phyloP scores from a whole-genome alignment of 2,113 vertebrate species.

The Dendrocopos noguchii region DNA sequence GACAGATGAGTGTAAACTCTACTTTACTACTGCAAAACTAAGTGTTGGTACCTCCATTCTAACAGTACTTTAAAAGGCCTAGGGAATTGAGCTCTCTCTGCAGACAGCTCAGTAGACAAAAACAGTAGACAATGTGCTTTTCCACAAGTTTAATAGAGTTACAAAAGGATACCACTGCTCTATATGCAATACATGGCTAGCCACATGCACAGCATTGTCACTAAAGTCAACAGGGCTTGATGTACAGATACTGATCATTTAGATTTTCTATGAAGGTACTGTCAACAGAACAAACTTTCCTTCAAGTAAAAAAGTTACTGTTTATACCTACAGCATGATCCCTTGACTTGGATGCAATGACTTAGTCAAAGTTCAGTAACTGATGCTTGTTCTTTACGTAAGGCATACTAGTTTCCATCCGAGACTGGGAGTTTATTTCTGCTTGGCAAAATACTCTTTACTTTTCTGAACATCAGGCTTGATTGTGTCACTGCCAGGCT shows the following conservation, averaged over 20 bases:
- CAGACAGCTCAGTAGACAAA: background rate
- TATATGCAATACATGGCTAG: conserved; percentile 45
- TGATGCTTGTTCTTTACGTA: conserved; percentile 49
- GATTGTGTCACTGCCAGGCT: conserved; percentile 97
- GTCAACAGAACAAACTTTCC: conserved; percentile 42
- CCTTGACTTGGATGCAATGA: conserved; percentile 49
- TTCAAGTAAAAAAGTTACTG: conserved; percentile 66
- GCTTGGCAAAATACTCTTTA: conserved; percentile 97
- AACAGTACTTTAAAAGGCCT: background rate
- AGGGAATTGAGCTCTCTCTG: background rate
- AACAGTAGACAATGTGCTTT: conserved; percentile 32
- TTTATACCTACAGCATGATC: conserved; percentile 36
- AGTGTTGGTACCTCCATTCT: background rate
- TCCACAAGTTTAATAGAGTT: conserved; percentile 72
- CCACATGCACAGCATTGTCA: conserved; percentile 50
- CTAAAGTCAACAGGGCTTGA: conserved; percentile 25
- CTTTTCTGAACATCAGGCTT: conserved; percentile 95
- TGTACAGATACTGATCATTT: conserved; percentile 42
- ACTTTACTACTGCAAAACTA: background rate
- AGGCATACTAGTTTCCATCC: conserved; percentile 52
- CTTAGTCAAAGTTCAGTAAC: conserved; percentile 57
- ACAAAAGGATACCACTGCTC: conserved; percentile 61
- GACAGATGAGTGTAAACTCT: background rate
- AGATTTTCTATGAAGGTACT: conserved; percentile 42
- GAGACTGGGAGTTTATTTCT: conserved; percentile 72